Evolutionary conservation across 1,140 invertebrate species (phyloP).

Genomic region (Sitobion miscanthi): DNA sequence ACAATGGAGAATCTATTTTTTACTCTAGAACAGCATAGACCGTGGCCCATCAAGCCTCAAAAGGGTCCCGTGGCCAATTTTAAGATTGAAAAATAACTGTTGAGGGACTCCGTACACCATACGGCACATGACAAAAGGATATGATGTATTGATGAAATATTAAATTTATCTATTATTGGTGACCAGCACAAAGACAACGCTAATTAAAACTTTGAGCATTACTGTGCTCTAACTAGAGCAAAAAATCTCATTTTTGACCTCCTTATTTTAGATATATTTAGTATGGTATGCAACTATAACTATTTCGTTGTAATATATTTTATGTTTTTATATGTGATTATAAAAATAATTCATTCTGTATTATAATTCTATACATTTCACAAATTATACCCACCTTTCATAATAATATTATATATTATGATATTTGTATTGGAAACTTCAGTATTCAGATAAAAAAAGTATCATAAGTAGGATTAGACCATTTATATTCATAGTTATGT

Average conservation of each 20-base stretch:
- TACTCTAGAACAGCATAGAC: not conserved
- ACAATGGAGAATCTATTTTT: not conserved
- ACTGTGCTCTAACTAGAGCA: not conserved
- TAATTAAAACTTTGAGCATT: not conserved
- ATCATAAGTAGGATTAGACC: not conserved
- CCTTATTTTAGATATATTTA: not conserved
- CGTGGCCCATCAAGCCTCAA: not conserved
- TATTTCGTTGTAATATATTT: not conserved
- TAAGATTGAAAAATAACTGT: not conserved
- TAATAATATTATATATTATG: not conserved
- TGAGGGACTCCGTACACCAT: not conserved
- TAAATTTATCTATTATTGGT: not conserved
- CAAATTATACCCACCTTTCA: not conserved
- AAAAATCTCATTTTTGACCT: not conserved
- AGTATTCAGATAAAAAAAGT: not conserved
- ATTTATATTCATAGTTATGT: not conserved
- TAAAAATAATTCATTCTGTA: not conserved
- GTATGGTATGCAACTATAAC: not conserved
- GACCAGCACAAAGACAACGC: too few relatives aligned
- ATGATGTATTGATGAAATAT: not conserved
- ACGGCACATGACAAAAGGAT: not conserved
- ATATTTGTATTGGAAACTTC: not conserved
- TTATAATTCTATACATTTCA: not conserved
- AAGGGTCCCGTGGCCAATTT: not conserved
- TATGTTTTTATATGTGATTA: not conserved